A percentile compares a stretch with the other conserved stretches of the same genome.
Evolutionary conservation across 2,888 invertebrate species (phyloP).

Genomic region (Phortica okadai): DNA sequence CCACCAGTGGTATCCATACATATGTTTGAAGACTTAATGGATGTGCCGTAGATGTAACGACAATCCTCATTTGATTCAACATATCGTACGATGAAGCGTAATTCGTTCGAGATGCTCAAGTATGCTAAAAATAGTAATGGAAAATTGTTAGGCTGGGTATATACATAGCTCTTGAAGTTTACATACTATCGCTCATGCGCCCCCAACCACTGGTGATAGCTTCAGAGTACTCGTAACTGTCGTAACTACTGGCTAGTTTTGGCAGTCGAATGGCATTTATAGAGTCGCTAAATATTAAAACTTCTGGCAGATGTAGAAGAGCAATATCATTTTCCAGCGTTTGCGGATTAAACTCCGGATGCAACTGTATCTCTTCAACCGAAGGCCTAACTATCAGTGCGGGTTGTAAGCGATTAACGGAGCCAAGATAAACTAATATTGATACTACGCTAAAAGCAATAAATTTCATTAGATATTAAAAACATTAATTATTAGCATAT

Average conservation of each 20-base stretch:
- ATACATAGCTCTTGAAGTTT: background rate
- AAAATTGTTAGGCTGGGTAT: background rate
- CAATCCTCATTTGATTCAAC: conserved; percentile 49
- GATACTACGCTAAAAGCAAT: conserved; percentile 39
- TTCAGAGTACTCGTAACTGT: conserved; percentile 39
- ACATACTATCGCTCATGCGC: conserved; percentile 48
- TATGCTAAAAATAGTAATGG: conserved; percentile 15
- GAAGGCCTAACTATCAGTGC: conserved; percentile 41
- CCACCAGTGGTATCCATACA: conserved; percentile 55
- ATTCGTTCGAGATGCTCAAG: conserved; percentile 21
- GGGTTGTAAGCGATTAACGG: conserved; percentile 51
- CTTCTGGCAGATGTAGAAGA: conserved; percentile 34
- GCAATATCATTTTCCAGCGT: conserved; percentile 52
- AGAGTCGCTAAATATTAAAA: background rate
- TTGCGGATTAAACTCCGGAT: conserved; percentile 58
- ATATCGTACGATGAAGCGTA: conserved; percentile 40
- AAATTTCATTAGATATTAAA: background rate
- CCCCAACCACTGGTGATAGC: conserved; percentile 58
- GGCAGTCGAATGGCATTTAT: conserved; percentile 42
- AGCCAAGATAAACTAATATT: conserved; percentile 51
- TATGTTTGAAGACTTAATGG: conserved; percentile 46
- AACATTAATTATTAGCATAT: background rate
- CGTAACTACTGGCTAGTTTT: background rate
- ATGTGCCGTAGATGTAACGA: conserved; percentile 33
- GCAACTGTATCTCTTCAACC: conserved; percentile 52